Conservation (phyloP, 2,888 invertebrate genomes). For the Fragum whitleyi region DNA sequence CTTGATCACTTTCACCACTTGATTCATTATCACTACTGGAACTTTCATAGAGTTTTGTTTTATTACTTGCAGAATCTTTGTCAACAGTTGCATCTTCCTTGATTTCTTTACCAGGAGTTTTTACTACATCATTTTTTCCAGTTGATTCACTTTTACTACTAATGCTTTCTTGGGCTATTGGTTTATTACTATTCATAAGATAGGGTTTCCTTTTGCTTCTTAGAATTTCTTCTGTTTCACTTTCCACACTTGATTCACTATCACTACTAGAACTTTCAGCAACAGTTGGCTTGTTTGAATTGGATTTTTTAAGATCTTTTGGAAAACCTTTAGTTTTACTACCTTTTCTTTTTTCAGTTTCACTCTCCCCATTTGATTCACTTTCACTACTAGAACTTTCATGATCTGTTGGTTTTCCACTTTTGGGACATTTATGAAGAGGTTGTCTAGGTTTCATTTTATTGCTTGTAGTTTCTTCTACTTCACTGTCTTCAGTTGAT, state of each 20-base stretch:
- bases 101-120: too few relatives aligned
- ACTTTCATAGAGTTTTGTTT: not conserved
- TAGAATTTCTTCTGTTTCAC: too few relatives aligned
- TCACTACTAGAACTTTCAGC: too few relatives aligned
- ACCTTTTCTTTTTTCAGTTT: not conserved
- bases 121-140: slow-evolving; percentile 3
- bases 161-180: too few relatives aligned
- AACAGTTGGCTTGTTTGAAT: too few relatives aligned
- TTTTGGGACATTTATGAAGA: too few relatives aligned
- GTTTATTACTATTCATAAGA: too few relatives aligned
- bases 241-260: too few relatives aligned
- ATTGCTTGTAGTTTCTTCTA: not conserved
- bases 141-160: not conserved
- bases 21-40: not conserved
- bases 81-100: not conserved
- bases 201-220: too few relatives aligned
- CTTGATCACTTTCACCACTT: not conserved
- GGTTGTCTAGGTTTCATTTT: not conserved
- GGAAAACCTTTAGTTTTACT: too few relatives aligned
- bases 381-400: not conserved
- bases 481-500: not conserved
- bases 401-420: too few relatives aligned
- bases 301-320: too few relatives aligned
- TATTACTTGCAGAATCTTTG: not conserved
- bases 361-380: not conserved